Percentiles rank a stretch among this genome's conserved stretches.
Conservation (phyloP, 2,888 invertebrate genomes). For the Pyrrhia umbra region DNA sequence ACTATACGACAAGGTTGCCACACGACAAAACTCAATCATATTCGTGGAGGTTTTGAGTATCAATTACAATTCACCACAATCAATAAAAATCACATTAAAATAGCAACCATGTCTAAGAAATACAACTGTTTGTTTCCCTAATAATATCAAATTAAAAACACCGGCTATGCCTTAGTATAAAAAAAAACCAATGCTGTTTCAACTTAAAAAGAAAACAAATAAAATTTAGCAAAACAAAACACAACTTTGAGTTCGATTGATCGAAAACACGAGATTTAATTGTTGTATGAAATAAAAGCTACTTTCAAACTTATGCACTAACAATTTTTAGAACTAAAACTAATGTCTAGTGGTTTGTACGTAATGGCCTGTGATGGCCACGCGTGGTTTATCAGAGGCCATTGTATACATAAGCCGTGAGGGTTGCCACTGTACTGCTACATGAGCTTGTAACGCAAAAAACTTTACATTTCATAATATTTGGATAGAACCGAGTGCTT, state of each 20-base stretch:
- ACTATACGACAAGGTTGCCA: constrained; percentile 32
- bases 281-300: constrained; percentile 51
- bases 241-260: constrained; percentile 63
- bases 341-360: constrained; percentile 46
- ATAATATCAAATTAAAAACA: constrained; percentile 52
- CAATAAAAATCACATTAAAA: constrained; percentile 34
- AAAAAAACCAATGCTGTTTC: constrained; percentile 49
- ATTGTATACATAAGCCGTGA: constrained; percentile 5
- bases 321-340: constrained; percentile 57
- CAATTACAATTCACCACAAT: constrained; percentile 38
- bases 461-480: background rate
- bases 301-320: constrained; percentile 62
- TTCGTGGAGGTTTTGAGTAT: constrained; percentile 48
- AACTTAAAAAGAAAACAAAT: constrained; percentile 63
- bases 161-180: constrained; percentile 57
- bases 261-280: constrained; percentile 59
- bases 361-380: constrained; percentile 20
- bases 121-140: constrained; percentile 39
- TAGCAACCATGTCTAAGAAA: constrained; percentile 39
- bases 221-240: constrained; percentile 78
- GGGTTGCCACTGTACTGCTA: constrained; percentile 20
- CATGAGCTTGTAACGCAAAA: constrained; percentile 13
- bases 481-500: background rate
- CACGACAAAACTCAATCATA: constrained; percentile 10
- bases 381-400: constrained; percentile 13